Evolutionary conservation across 2,888 invertebrate species (phyloP).

Genomic region (Ophioninae sp.): DNA sequence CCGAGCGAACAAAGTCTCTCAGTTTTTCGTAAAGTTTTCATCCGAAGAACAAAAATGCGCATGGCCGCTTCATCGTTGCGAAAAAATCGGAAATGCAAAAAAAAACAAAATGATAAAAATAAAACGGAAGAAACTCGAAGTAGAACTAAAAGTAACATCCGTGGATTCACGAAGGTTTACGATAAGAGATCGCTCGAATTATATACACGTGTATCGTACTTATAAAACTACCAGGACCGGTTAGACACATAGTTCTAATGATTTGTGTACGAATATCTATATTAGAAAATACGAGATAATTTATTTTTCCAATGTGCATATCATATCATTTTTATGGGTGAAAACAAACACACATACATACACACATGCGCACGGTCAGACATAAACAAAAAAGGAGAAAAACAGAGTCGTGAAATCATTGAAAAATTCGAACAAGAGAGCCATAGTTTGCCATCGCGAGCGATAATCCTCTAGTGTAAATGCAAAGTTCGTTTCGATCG

Average conservation of each 20-base stretch:
- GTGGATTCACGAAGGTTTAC: slow-evolving; percentile 55
- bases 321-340: slow-evolving; percentile 80
- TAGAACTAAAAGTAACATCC: slow-evolving; percentile 67
- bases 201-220: slow-evolving; percentile 70
- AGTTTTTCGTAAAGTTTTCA: slow-evolving; percentile 35
- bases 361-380: slow-evolving; percentile 36
- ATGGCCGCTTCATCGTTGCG: slow-evolving; percentile 29
- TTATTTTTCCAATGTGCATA: slow-evolving; percentile 81
- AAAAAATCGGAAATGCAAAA: background rate
- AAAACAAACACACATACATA: slow-evolving; percentile 49
- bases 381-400: slow-evolving; percentile 46
- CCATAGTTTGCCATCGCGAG: slow-evolving; percentile 38
- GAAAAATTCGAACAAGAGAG: slow-evolving; percentile 37
- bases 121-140: slow-evolving; percentile 53
- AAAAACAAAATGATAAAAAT: slow-evolving; percentile 10
- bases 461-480: slow-evolving; percentile 57
- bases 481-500: slow-evolving; percentile 52
- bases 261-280: slow-evolving; percentile 78
- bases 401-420: slow-evolving; percentile 56
- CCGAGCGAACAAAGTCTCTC: slow-evolving; percentile 27
- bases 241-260: slow-evolving; percentile 77
- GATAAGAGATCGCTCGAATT: slow-evolving; percentile 52
- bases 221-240: slow-evolving; percentile 75
- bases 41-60: slow-evolving; percentile 11
- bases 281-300: slow-evolving; percentile 79